Base-by-base conservation (phyloP, 35 echinoderm and acorn worm species). In the Stichopus chloronotus region DNA sequence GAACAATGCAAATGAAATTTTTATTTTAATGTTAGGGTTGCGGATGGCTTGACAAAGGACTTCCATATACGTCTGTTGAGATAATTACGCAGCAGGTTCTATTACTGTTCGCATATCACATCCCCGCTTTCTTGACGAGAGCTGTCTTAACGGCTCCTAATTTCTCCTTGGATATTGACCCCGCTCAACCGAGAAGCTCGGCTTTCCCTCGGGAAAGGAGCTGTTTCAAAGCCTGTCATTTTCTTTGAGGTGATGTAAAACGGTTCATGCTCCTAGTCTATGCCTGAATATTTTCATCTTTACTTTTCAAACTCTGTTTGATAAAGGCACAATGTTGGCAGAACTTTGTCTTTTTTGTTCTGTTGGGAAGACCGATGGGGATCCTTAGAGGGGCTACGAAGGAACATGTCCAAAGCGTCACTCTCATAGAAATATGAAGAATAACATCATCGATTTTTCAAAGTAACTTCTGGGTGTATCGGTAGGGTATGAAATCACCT, bases 231-330 rank as follows among this genome's bases (percentile, higher is more conserved):
- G 82, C 22, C 82, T 85, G 82, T 85, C 82, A 85, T 85, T 85
- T 85, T 58, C 82, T 85, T 85, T 58, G 82, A 85, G 58, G 82
- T 85, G 82, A 85, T 85, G 82, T 85, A 85, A 85, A 85, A 57
- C 82, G 82, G 82, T 85, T 85, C 82, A 58, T 58, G 82, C 82
- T 14, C 82, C 82, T 58, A 85, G 55, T 55, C 82, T 55, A 19
- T 85, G 56, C 58, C 82, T 85, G 54, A 21, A 58, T 58, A 58
- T 85, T 85, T 85, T 23, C 82, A 59, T 85, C 55, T 59, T 58
- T 58, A 58, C 82, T 21, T 85, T 23, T 85, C 80, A 83, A 83
- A 83, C 9, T 83, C 52, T 56, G 6, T 16, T 57, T 83, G 52
- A 83, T 83, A 83, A 13, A 17, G 25, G 56, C 52, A 83, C 52